A percentile compares a stretch with the other conserved stretches of the same genome.
phyloP scores from a whole-genome alignment of 2,888 invertebrate genomes.

The Drosophila multiciliata region DNA sequence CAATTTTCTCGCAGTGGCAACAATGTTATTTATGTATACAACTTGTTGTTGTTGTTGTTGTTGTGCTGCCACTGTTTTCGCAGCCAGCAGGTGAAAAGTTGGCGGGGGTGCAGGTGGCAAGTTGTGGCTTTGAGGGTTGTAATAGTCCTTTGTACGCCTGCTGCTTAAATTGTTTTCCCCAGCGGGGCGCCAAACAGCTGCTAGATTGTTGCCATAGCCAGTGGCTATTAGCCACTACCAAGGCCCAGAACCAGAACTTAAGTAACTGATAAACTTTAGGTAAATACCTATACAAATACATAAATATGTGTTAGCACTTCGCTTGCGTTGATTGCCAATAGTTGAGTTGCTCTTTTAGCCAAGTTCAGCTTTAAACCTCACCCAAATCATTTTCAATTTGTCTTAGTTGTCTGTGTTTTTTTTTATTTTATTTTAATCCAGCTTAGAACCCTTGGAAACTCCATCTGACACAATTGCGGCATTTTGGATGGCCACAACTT shows the following conservation, averaged over 20 bases:
- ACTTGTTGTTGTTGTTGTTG: constrained; percentile 35
- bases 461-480: constrained; percentile 30
- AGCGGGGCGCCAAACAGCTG: constrained; percentile 22
- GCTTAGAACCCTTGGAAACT: constrained; percentile 23
- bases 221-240: constrained; percentile 61
- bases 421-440: neutral
- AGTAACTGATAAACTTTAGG: constrained; percentile 46
- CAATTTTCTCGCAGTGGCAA: constrained; percentile 54
- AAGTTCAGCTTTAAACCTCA: constrained; percentile 11
- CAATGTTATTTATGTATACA: constrained; percentile 73
- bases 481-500: constrained; percentile 57
- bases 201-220: constrained; percentile 48
- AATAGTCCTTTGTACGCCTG: constrained; percentile 58
- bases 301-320: neutral
- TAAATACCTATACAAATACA: neutral
- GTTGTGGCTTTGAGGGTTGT: constrained; percentile 3
- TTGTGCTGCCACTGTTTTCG: constrained; percentile 31
- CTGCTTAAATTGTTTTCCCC: constrained; percentile 63
- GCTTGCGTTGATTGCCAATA: constrained; percentile 1
- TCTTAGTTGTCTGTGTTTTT: constrained; percentile 35
- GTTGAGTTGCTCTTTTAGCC: neutral
- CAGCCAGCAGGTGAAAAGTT: constrained; percentile 61
- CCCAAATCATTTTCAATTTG: constrained; percentile 51
- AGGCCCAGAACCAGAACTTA: constrained; percentile 26
- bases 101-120: constrained; percentile 4